Conservation (phyloP, 2,797 vertebrate species). For the Scomberomorus guttatus region DNA sequence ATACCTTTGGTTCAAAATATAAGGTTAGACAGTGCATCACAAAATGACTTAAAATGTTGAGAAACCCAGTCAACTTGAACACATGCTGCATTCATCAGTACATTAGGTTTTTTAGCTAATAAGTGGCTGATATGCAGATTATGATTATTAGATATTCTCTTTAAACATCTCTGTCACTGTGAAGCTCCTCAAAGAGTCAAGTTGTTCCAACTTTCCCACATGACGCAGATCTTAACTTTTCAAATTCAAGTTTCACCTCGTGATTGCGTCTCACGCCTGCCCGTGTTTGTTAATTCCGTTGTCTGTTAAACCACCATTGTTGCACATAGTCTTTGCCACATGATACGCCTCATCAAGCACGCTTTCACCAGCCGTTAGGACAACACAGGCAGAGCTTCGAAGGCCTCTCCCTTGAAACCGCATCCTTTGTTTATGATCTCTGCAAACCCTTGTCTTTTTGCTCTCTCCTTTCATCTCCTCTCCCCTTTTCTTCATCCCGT, state of each 20-base stretch:
- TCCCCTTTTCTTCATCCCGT: slow-evolving; percentile 39
- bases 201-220: slow-evolving; percentile 8
- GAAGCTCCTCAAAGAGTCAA: slow-evolving; percentile 14
- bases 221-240: slow-evolving; percentile 27
- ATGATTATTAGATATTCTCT: neutral
- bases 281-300: slow-evolving; percentile 49
- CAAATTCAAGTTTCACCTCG: slow-evolving; percentile 23
- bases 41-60: slow-evolving; percentile 6
- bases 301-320: slow-evolving; percentile 45
- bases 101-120: neutral
- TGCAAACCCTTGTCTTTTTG: slow-evolving; percentile 61
- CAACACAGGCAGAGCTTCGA: slow-evolving; percentile 44
- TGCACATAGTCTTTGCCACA: slow-evolving; percentile 41
- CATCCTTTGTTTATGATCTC: slow-evolving; percentile 70
- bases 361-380: slow-evolving; percentile 73
- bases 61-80: neutral
- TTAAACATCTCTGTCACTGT: neutral
- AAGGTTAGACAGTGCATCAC: neutral
- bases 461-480: slow-evolving; percentile 71
- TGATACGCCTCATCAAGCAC: slow-evolving; percentile 62
- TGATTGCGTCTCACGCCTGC: neutral
- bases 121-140: neutral
- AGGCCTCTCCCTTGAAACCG: slow-evolving; percentile 54
- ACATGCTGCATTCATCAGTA: neutral
- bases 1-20: neutral